These are phyloP conservation scores for Neotoxoptera formosana DNA, from an alignment of 1,140 invertebrate species.

Conservation along the genomic window DNA sequence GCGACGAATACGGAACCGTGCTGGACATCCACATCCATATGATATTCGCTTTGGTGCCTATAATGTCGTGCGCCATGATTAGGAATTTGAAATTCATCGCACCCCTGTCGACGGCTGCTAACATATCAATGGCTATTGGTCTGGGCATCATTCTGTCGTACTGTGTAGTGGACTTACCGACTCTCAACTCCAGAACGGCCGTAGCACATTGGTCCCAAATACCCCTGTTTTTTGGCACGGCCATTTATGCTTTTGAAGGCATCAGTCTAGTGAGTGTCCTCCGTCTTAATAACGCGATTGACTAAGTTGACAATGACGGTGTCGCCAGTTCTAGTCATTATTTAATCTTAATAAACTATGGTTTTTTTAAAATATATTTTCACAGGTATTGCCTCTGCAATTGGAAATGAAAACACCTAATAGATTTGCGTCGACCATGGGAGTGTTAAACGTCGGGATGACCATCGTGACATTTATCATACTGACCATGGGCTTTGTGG, in stretches of 20 bases:
- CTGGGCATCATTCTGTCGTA: slow-evolving; percentile 86
- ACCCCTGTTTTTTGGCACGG: slow-evolving; percentile 87
- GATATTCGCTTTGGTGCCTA: slow-evolving; percentile 73
- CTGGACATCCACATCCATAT: slow-evolving; percentile 76
- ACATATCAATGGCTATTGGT: slow-evolving; percentile 75
- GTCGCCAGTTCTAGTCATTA: neutral
- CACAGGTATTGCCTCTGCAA: slow-evolving; percentile 74
- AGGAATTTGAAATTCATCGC: slow-evolving; percentile 85
- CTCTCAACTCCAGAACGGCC: slow-evolving; percentile 56
- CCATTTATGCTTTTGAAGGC: slow-evolving; percentile 88
- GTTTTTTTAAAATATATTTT: slow-evolving; percentile 50
- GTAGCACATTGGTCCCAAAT: slow-evolving; percentile 69
- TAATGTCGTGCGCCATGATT: slow-evolving; percentile 78
- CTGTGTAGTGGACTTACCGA: slow-evolving; percentile 59
- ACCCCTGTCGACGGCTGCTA: slow-evolving; percentile 86
- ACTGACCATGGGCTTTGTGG: slow-evolving; percentile 85
- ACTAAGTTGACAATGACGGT: neutral
- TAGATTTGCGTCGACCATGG: slow-evolving; percentile 80
- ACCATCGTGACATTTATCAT: slow-evolving; percentile 82
- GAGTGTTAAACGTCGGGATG: slow-evolving; percentile 89
- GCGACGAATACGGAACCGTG: slow-evolving; percentile 70
- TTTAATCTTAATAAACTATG: neutral
- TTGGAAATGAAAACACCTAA: slow-evolving; percentile 87
- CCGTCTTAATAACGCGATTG: neutral
- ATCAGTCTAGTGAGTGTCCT: slow-evolving; percentile 73